Conservation (phyloP, 2,113 vertebrate genomes). For the Calidris pugnax region DNA sequence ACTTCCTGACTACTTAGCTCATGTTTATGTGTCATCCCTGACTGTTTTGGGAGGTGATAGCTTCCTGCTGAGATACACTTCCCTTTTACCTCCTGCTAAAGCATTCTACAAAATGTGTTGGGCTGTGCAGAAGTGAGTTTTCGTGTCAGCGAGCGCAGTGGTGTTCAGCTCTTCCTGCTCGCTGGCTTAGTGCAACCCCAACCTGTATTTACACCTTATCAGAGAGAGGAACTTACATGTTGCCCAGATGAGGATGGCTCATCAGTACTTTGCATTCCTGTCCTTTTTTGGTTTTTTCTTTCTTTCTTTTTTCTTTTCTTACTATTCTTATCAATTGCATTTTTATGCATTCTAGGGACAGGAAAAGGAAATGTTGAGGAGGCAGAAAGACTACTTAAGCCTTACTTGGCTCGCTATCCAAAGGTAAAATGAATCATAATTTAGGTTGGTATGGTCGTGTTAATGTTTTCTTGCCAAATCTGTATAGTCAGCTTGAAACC, state of each 20-base stretch:
- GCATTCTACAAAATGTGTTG: background rate
- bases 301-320: background rate
- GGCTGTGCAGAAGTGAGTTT: background rate
- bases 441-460: background rate
- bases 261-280: background rate
- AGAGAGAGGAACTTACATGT: background rate
- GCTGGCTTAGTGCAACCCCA: background rate
- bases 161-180: background rate
- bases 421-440: conserved; percentile 77
- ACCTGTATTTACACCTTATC: background rate
- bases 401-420: conserved; percentile 91
- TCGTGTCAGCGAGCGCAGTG: background rate
- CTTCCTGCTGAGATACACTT: background rate
- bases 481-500: conserved; percentile 25
- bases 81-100: background rate
- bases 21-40: background rate
- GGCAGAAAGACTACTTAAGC: conserved; percentile 89
- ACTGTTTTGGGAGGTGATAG: background rate
- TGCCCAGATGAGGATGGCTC: background rate
- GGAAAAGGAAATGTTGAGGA: conserved; percentile 93
- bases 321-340: background rate
- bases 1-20: background rate
- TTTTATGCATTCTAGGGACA: conserved; percentile 81
- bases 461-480: background rate
- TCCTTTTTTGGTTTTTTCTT: no score